Evolutionary conservation across 2,797 vertebrate species (phyloP).

Genomic region (Paramormyrops hopkinsi): DNA sequence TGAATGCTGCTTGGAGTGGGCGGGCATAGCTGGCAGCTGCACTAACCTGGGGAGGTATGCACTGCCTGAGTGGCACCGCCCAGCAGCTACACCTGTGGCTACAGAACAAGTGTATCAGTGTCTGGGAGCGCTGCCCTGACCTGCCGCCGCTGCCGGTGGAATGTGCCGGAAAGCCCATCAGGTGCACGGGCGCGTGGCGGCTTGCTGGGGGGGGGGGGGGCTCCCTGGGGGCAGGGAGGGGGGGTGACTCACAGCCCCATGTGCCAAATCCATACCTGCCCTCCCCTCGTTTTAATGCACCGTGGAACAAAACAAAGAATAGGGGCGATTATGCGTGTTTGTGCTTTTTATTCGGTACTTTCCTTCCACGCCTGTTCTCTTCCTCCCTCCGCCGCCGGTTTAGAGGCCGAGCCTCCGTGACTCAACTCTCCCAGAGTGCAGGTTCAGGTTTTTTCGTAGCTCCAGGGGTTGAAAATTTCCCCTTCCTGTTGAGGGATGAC

Average conservation of each 20-base stretch:
- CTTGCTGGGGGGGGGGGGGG: constrained; percentile 77
- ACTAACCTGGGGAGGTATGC: constrained; percentile 50
- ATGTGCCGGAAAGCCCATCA: constrained; percentile 92
- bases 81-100: constrained; percentile 88
- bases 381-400: not conserved
- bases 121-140: constrained; percentile 72
- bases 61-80: constrained; percentile 57
- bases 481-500: constrained; percentile 54
- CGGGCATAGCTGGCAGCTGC: not conserved
- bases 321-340: constrained; percentile 47
- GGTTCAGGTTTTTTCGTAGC: constrained; percentile 58
- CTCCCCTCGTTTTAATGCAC: constrained; percentile 47
- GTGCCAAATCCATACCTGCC: constrained; percentile 60
- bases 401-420: constrained; percentile 45
- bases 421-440: constrained; percentile 56
- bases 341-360: constrained; percentile 8
- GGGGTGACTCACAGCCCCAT: constrained; percentile 56
- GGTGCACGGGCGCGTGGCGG: constrained; percentile 93
- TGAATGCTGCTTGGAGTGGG: not conserved
- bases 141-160: constrained; percentile 74
- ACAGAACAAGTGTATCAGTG: constrained; percentile 97
- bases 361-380: not conserved
- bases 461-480: constrained; percentile 56
- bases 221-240: constrained; percentile 57
- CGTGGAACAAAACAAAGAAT: constrained; percentile 52